Base-by-base conservation (phyloP, 2,797 vertebrate species). In the Apogon talboti region DNA sequence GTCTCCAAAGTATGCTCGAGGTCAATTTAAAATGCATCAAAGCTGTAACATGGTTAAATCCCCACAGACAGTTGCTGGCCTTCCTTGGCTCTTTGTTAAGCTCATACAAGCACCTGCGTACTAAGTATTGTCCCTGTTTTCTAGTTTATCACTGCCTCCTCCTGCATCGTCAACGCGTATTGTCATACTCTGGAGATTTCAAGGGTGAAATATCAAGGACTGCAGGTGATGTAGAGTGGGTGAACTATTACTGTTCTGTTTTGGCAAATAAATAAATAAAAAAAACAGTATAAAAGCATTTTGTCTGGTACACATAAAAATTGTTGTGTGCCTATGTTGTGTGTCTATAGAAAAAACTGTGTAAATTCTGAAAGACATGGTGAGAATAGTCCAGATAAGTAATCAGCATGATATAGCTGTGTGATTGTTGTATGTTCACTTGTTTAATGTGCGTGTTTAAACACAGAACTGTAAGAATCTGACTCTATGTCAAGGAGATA, bases 1-100 rank as follows among this genome's bases (percentile, higher is more conserved):
- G 74, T 87, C 82, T 83, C 83, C 60, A 79, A 90, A 89, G 89
- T 85, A 88, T 79, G 78, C 85, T 83, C 40, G 76, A 89, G 90
- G 89, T 92, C 89, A 90, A 81, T 90, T 91, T 90, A 85, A 91
- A 91, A 93, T 87, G 84, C 79, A 89, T 87, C 82, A 87, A 81
- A 86, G 85, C 85, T 74, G 62, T 78, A 83, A 87, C 81, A 76
- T 86, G 77, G 74, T 80, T 76, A 90, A 89, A 89, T 90, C 89
- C 86, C 84, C 63, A 55, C 48, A 77, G 79, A 88, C 81, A 75
- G 71, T 64, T 46, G 44, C 72, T 85, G 85, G 84, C 79, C 85
- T 83, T 86, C 85, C 54, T 84, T 83, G 80, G 83, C 81, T 88
- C 79, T 84, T 87, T 71, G 81, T 76, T 79, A 77, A 86, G 71